Conservation (phyloP, 2,797 vertebrate genomes). For the Oryzias dopingdopingensis region DNA sequence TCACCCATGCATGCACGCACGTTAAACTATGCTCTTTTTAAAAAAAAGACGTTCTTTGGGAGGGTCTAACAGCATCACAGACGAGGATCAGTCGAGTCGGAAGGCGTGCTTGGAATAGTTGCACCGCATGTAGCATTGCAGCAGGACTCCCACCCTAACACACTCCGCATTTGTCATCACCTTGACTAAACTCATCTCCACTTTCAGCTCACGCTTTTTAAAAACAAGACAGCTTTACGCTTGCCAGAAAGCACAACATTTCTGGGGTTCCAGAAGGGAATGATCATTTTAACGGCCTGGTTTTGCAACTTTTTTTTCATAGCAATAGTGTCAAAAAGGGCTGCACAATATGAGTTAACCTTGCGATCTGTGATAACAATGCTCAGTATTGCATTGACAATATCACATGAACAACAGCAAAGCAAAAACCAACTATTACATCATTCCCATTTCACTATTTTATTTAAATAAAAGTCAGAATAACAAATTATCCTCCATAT, state of each 20-base stretch:
- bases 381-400: no score
- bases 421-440: no score
- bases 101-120: conserved; percentile 65
- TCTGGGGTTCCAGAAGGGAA: conserved; percentile 46
- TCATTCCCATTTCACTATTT: no score
- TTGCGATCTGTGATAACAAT: no score
- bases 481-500: no score
- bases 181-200: conserved; percentile 59
- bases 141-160: conserved; percentile 31
- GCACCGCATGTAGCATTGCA: conserved; percentile 55
- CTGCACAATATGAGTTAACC: no score
- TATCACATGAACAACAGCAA: no score
- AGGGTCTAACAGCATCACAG: conserved; percentile 38
- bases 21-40: conserved; percentile 3
- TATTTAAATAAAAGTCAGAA: no score
- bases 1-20: conserved; percentile 40
- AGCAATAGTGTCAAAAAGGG: no score
- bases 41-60: conserved; percentile 23
- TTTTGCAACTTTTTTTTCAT: no score
- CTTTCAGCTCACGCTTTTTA: conserved; percentile 53
- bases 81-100: conserved; percentile 45
- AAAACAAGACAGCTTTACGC: conserved; percentile 29
- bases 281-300: background rate
- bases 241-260: conserved; percentile 31
- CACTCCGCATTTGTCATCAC: conserved; percentile 59